A percentile compares a stretch with the other conserved stretches of the same genome.
Conservation (phyloP, 2,888 invertebrate genomes). For the Eurois occulta region DNA sequence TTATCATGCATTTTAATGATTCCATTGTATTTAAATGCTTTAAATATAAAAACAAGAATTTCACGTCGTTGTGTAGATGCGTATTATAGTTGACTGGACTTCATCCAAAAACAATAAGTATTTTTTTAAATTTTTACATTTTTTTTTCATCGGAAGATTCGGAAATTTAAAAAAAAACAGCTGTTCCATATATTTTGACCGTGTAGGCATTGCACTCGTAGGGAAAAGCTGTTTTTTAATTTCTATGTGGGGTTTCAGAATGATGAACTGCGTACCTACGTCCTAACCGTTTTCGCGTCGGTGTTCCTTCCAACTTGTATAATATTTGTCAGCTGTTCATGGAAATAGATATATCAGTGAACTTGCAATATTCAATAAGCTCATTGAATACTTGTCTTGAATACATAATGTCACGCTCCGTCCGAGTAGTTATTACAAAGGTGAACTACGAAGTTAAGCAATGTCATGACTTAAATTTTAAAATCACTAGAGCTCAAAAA, state of each 20-base stretch:
- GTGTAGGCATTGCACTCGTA: too few relatives aligned
- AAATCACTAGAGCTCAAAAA: not conserved
- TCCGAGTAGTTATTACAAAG: not conserved
- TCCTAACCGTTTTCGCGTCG: too few relatives aligned
- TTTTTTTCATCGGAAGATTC: too few relatives aligned
- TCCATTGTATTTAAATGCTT: slow-evolving; percentile 48
- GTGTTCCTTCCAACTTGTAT: too few relatives aligned
- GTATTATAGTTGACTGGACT: not conserved
- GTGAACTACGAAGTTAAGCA: not conserved
- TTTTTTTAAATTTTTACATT: too few relatives aligned
- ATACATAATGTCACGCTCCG: not conserved
- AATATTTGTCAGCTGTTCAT: too few relatives aligned
- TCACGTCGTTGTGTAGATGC: not conserved
- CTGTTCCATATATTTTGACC: too few relatives aligned
- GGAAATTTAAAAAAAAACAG: too few relatives aligned
- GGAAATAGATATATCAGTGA: too few relatives aligned
- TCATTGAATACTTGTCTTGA: not conserved
- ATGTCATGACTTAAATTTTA: not conserved
- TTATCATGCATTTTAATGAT: slow-evolving; percentile 23
- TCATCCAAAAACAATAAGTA: not conserved
- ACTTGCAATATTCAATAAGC: not conserved
- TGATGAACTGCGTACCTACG: too few relatives aligned
- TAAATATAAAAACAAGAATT: not conserved
- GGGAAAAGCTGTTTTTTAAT: too few relatives aligned
- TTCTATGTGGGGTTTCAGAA: too few relatives aligned